Percentiles rank a stretch among this genome's conserved stretches.
Evolutionary conservation across 2,113 vertebrate genomes (phyloP).

Genomic region (Megaptera novaeangliae): DNA sequence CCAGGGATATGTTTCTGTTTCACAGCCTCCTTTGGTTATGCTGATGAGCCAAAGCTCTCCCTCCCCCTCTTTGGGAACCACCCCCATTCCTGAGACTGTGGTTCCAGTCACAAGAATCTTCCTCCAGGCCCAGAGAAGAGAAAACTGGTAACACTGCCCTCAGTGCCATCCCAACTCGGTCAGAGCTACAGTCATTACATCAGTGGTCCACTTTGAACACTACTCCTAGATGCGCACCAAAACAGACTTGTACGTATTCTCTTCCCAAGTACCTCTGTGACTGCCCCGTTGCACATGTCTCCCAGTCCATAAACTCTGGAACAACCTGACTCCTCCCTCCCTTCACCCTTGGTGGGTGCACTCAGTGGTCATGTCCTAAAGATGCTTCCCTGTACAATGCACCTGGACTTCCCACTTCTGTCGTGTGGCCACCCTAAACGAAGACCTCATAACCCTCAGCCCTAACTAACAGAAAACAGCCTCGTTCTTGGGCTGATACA

Average conservation of each 20-base stretch:
- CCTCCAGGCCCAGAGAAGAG: not conserved
- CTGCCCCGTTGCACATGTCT: not conserved
- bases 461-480: not conserved
- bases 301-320: not conserved
- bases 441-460: not conserved
- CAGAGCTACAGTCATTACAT: not conserved
- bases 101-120: not conserved
- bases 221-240: not conserved
- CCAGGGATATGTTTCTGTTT: not conserved
- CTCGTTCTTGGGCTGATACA: not conserved
- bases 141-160: not conserved
- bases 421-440: not conserved
- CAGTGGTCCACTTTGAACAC: not conserved
- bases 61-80: not conserved
- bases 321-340: not conserved
- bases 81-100: not conserved
- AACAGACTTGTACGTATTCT: not conserved
- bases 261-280: not conserved
- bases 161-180: rapidly evolving
- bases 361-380: not conserved
- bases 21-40: not conserved
- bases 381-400: not conserved
- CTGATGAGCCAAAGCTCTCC: not conserved
- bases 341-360: not conserved
- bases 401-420: not conserved